phyloP scores from a whole-genome alignment of 1,140 invertebrate species.

The Pseudomyrmex gracilis region DNA sequence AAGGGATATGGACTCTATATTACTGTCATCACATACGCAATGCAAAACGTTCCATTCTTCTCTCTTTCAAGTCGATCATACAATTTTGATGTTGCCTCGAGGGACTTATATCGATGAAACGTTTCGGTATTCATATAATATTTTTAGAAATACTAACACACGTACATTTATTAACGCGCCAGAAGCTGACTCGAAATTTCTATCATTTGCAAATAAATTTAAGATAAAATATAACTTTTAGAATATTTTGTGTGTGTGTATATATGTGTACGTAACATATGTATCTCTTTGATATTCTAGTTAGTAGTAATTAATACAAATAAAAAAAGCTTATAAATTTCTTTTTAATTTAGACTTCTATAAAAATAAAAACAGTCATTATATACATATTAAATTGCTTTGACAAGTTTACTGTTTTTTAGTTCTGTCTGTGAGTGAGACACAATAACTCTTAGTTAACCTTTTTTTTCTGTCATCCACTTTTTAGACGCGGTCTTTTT shows the following conservation, averaged over 20 bases:
- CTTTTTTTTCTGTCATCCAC: too few relatives aligned
- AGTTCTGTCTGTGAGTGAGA: too few relatives aligned
- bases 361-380: too few relatives aligned
- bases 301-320: too few relatives aligned
- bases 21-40: conserved; percentile 38
- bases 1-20: conserved; percentile 22
- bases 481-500: background rate
- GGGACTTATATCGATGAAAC: conserved; percentile 3
- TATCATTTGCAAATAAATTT: conserved; percentile 4
- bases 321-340: too few relatives aligned
- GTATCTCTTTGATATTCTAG: too few relatives aligned
- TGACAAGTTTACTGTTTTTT: too few relatives aligned
- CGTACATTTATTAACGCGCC: conserved; percentile 27
- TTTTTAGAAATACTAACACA: conserved; percentile 18
- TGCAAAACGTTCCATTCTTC: conserved; percentile 51
- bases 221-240: background rate
- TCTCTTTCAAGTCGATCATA: conserved; percentile 20
- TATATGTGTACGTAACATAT: too few relatives aligned
- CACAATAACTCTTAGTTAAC: too few relatives aligned
- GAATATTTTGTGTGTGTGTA: background rate
- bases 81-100: conserved; percentile 22
- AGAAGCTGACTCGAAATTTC: conserved; percentile 21
- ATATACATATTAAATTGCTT: too few relatives aligned
- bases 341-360: too few relatives aligned
- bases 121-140: conserved; percentile 38